Percentiles rank a stretch among this genome's conserved stretches.
These are phyloP conservation scores for Danio choprae DNA, from an alignment of 2,797 vertebrate genomes.

Conservation along the genomic window DNA sequence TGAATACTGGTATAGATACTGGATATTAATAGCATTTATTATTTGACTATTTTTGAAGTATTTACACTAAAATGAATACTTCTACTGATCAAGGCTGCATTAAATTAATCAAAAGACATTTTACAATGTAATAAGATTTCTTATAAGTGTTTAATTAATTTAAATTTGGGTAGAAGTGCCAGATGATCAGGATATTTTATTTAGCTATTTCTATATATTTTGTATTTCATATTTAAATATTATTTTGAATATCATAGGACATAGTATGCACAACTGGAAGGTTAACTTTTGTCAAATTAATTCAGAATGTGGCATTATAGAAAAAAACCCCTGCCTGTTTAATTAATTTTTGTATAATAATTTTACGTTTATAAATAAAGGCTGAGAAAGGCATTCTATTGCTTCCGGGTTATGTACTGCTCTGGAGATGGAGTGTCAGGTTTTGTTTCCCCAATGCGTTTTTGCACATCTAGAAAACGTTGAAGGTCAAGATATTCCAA, in stretches of 20 bases:
- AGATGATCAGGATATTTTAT: too few relatives aligned
- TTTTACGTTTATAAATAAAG: not conserved
- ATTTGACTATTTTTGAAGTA: not conserved
- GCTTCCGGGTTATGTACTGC: not conserved
- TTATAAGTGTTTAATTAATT: too few relatives aligned
- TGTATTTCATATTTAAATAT: not conserved
- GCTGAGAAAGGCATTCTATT: not conserved
- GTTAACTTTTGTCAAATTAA: not conserved
- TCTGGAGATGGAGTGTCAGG: too few relatives aligned
- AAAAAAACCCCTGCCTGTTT: not conserved
- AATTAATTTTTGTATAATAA: not conserved
- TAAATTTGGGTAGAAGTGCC: too few relatives aligned
- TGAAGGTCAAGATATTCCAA: not conserved
- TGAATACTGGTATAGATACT: not conserved
- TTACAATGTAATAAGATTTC: too few relatives aligned
- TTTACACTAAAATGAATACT: not conserved
- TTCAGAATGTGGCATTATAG: not conserved
- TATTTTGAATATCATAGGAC: not conserved
- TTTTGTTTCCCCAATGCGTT: too few relatives aligned
- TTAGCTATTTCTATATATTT: not conserved
- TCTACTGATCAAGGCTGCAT: not conserved
- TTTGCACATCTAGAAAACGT: slow-evolving; percentile 7
- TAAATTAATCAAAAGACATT: not conserved
- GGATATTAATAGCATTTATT: not conserved
- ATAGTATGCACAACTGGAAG: not conserved